phyloP scores from a whole-genome alignment of 2,888 invertebrate species.

The Elegia similella region DNA sequence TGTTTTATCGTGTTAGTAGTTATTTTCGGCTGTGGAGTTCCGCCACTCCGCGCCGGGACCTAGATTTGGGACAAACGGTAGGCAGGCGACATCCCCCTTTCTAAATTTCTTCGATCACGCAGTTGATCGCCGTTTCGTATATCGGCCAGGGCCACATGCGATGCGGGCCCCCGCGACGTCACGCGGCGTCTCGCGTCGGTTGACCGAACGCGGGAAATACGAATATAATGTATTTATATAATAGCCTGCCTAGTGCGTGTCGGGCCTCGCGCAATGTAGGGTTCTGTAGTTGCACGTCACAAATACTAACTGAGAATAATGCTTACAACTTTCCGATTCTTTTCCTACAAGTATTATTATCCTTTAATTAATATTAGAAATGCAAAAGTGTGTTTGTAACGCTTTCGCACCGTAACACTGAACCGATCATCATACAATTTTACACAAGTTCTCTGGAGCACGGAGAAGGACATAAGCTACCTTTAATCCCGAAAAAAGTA shows the following conservation, averaged over 20 bases:
- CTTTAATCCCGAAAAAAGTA: too few relatives aligned
- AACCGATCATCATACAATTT: too few relatives aligned
- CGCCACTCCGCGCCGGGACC: not conserved
- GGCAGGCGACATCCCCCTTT: constrained; percentile 35
- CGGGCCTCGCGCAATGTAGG: too few relatives aligned
- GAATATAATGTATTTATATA: constrained; percentile 20
- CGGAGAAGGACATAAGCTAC: too few relatives aligned
- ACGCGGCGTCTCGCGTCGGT: constrained; percentile 15
- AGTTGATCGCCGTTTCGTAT: constrained; percentile 25
- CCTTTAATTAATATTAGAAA: too few relatives aligned
- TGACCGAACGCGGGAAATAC: constrained; percentile 25
- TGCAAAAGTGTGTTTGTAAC: not conserved
- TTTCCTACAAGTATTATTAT: too few relatives aligned
- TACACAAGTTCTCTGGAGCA: too few relatives aligned
- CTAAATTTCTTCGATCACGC: constrained; percentile 35
- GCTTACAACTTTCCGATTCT: too few relatives aligned
- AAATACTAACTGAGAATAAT: too few relatives aligned
- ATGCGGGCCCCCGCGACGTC: constrained; percentile 35
- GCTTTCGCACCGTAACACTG: too few relatives aligned
- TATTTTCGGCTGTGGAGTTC: constrained; percentile 28
- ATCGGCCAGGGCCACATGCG: constrained; percentile 42
- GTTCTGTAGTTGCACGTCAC: too few relatives aligned
- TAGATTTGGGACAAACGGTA: constrained; percentile 23
- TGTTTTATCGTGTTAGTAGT: constrained; percentile 26
- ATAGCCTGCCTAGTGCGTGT: too few relatives aligned